phyloP scores from a whole-genome alignment of 2,888 invertebrate species.

The Eupithecia pulchellata region DNA sequence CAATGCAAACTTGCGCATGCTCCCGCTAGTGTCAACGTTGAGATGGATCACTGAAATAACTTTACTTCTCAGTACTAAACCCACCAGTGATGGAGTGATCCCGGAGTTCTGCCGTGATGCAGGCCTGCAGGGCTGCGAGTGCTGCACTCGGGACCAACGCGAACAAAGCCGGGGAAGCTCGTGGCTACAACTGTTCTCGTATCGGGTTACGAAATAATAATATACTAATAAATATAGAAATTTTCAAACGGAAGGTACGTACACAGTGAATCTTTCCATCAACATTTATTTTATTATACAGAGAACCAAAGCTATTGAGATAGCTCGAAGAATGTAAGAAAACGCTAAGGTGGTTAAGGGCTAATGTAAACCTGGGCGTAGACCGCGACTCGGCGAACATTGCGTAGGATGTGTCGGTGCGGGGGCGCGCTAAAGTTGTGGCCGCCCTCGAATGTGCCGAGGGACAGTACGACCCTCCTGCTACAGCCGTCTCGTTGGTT shows the following conservation, averaged over 20 bases:
- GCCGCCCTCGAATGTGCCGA: not conserved
- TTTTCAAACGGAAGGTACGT: not conserved
- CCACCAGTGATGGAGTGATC: too few species aligned
- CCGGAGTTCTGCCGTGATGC: too few species aligned
- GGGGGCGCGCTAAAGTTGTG: not conserved
- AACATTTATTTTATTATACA: not conserved
- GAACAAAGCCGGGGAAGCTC: not conserved
- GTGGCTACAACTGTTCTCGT: not conserved
- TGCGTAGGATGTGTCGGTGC: not conserved
- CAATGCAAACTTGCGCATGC: not conserved
- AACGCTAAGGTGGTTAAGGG: not conserved
- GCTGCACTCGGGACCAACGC: not conserved
- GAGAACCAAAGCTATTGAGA: not conserved
- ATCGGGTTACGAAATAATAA: not conserved
- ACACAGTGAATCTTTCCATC: not conserved
- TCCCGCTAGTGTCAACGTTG: not conserved
- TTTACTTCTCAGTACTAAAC: too few species aligned
- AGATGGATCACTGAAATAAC: too few species aligned
- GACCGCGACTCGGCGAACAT: not conserved
- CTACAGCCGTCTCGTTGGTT: not conserved
- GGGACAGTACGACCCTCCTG: not conserved
- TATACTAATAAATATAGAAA: too few species aligned
- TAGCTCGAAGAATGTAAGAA: not conserved
- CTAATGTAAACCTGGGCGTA: not conserved
- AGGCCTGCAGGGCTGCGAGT: too few species aligned